Evolutionary conservation across 2,888 invertebrate genomes (phyloP).

Genomic region (Scaptomyza cyrtandrae): DNA sequence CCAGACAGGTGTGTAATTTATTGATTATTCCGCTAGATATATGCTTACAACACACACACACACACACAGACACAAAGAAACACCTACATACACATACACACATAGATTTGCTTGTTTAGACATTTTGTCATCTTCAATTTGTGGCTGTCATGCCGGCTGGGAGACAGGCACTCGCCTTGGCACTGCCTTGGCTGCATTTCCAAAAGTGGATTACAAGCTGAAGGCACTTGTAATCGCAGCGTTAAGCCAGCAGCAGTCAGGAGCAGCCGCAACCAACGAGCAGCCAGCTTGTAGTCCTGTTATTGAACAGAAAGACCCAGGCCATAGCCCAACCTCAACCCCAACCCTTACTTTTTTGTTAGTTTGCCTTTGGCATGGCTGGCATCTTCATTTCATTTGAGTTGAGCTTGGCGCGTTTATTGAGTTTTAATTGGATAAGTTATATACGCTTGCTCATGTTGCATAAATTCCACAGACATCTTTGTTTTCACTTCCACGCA

Average conservation of each 20-base stretch:
- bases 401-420: slow-evolving; percentile 66
- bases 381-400: slow-evolving; percentile 69
- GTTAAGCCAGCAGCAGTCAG: slow-evolving; percentile 65
- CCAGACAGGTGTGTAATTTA: slow-evolving; percentile 84
- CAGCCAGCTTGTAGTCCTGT: too few species aligned
- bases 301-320: background rate
- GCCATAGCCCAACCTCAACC: background rate
- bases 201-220: slow-evolving; percentile 80
- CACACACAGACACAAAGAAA: slow-evolving; percentile 5
- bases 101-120: slow-evolving; percentile 71
- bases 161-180: slow-evolving; percentile 43
- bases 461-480: slow-evolving; percentile 76
- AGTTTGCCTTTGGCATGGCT: slow-evolving; percentile 42
- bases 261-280: slow-evolving; percentile 46
- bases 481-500: slow-evolving; percentile 63
- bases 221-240: slow-evolving; percentile 81
- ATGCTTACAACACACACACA: slow-evolving; percentile 41
- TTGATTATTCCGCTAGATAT: slow-evolving; percentile 82
- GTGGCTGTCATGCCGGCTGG: slow-evolving; percentile 75
- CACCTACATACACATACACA: slow-evolving; percentile 12
- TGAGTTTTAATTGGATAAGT: slow-evolving; percentile 80
- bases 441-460: slow-evolving; percentile 80
- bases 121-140: slow-evolving; percentile 82
- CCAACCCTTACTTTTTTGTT: background rate
- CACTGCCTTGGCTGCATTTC: slow-evolving; percentile 73